Evolutionary conservation across 2,888 invertebrate genomes (phyloP).

Genomic region (Vanessa cardui): DNA sequence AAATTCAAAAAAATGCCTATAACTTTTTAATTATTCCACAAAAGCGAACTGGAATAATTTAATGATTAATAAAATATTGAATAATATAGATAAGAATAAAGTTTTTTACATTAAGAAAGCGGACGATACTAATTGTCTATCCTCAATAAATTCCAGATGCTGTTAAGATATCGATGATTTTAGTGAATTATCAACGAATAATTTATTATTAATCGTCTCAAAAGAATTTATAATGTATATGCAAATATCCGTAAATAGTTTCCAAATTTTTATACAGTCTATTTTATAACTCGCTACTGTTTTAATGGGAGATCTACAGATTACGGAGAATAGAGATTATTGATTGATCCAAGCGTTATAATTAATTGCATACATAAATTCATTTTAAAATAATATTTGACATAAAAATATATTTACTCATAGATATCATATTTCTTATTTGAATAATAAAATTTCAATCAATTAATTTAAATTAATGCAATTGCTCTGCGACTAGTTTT

Average conservation of each 20-base stretch:
- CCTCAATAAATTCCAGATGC: conserved; percentile 1
- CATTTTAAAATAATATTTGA: not conserved
- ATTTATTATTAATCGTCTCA: conserved; percentile 12
- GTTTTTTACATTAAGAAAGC: conserved; percentile 11
- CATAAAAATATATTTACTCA: not conserved
- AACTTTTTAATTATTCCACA: not conserved
- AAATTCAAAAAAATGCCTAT: too few species aligned
- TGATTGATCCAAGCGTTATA: not conserved
- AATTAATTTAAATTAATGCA: too few species aligned
- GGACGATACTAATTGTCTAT: conserved; percentile 12
- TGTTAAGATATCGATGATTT: conserved; percentile 3
- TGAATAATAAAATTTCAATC: too few species aligned
- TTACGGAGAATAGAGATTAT: not conserved
- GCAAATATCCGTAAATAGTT: conserved; percentile 7
- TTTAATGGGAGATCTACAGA: conserved; percentile 6
- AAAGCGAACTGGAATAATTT: not conserved
- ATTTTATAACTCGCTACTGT: conserved; percentile 7
- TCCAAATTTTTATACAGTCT: conserved; percentile 1
- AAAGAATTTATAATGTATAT: conserved; percentile 12
- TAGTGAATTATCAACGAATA: conserved; percentile 3
- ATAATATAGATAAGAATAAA: conserved; percentile 7
- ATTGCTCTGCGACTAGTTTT: too few species aligned
- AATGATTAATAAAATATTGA: conserved; percentile 1
- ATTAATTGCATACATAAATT: not conserved
- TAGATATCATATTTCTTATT: not conserved